A percentile compares a stretch with the other conserved stretches of the same genome.
phyloP scores from a whole-genome alignment of 2,113 vertebrate genomes.

The Lathamus discolor region DNA sequence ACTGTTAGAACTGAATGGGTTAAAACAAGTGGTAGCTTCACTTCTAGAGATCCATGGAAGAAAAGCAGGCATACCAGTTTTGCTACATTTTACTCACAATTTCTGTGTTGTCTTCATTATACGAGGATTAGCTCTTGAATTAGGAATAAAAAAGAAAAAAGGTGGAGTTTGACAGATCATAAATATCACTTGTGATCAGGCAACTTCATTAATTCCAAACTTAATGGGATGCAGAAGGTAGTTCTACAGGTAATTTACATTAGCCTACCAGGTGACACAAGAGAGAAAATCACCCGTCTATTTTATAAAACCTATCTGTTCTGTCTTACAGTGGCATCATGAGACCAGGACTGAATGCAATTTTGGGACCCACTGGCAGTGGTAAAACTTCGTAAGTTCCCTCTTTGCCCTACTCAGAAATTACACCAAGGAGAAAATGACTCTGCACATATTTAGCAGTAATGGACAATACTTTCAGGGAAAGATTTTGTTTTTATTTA shows the following conservation, averaged over 20 bases:
- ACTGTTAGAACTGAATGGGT: not conserved
- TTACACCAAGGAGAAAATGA: not conserved
- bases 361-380: conserved; percentile 92
- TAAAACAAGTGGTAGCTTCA: not conserved
- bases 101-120: not conserved
- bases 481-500: not conserved
- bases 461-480: not conserved
- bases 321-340: conserved; percentile 89
- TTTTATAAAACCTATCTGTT: not conserved
- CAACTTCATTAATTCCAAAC: not conserved
- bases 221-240: not conserved
- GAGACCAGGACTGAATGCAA: conserved; percentile 94
- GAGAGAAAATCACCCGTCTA: not conserved
- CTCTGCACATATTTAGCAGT: not conserved
- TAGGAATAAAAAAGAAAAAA: not conserved
- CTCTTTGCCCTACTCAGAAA: not conserved
- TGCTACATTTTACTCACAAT: not conserved
- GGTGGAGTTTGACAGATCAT: not conserved
- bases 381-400: conserved; percentile 97
- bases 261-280: not conserved
- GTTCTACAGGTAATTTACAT: not conserved
- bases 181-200: not conserved
- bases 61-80: not conserved
- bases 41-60: not conserved
- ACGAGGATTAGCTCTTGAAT: not conserved